Conservation (phyloP, 2,888 invertebrate species). For the Troides aeacus region DNA sequence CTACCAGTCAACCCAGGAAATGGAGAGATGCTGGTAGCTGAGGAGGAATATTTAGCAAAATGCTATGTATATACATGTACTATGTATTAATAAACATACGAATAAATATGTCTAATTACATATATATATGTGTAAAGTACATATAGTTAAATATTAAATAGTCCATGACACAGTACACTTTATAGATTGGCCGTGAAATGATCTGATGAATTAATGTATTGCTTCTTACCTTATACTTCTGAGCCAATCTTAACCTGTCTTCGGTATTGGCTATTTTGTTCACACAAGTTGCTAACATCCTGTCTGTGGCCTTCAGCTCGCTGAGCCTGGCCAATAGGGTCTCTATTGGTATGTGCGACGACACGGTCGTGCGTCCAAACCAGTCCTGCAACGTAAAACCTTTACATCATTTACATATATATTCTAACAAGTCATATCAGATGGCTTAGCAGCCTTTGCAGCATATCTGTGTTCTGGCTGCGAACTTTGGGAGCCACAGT, state of each 20-base stretch:
- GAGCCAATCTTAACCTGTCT: slow-evolving; percentile 81
- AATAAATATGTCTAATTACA: too few relatives aligned
- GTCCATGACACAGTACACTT: too few relatives aligned
- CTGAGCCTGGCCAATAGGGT: slow-evolving; percentile 54
- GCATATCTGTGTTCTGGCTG: too few relatives aligned
- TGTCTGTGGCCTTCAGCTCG: slow-evolving; percentile 55
- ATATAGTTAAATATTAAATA: too few relatives aligned
- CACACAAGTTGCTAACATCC: slow-evolving; percentile 77
- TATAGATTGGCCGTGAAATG: not conserved
- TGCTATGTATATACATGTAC: too few relatives aligned
- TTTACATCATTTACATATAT: not conserved
- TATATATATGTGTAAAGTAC: too few relatives aligned
- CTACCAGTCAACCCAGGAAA: too few relatives aligned
- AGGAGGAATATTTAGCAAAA: too few relatives aligned
- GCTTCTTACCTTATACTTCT: slow-evolving; percentile 73
- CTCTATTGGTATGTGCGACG: slow-evolving; percentile 67
- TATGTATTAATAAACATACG: too few relatives aligned
- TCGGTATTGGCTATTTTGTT: slow-evolving; percentile 78
- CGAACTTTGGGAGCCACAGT: too few relatives aligned
- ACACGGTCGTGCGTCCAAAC: slow-evolving; percentile 72
- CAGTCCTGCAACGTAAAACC: slow-evolving; percentile 66
- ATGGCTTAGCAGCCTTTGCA: too few relatives aligned
- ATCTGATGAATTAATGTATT: not conserved
- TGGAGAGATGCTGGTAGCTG: too few relatives aligned
- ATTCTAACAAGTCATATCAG: not conserved